phyloP scores from a whole-genome alignment of 2,888 invertebrate genomes.

The Dendrolimus houi region DNA sequence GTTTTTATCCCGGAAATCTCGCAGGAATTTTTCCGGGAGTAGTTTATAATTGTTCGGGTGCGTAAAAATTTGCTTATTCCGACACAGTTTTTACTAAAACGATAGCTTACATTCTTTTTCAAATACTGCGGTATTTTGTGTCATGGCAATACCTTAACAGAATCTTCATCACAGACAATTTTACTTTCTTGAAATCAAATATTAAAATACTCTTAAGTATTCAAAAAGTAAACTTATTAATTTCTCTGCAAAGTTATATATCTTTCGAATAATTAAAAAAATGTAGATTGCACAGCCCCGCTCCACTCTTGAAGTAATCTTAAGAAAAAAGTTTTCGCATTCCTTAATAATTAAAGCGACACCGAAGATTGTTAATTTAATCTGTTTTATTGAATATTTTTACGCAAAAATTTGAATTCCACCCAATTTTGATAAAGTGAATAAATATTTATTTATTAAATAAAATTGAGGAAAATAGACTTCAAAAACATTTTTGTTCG shows the following conservation, averaged over 20 bases:
- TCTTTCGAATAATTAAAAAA: neutral
- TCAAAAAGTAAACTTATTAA: neutral
- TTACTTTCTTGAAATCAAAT: neutral
- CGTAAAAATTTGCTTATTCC: no score
- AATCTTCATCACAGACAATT: neutral
- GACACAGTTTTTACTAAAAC: no score
- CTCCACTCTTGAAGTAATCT: neutral
- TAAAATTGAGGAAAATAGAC: no score
- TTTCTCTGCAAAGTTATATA: neutral
- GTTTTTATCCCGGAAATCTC: no score
- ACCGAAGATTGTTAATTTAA: neutral
- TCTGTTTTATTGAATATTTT: constrained; percentile 16
- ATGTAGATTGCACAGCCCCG: neutral
- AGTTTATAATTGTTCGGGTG: no score
- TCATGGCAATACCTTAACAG: no score
- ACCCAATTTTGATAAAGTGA: constrained; percentile 13
- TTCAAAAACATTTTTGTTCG: no score
- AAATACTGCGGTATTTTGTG: no score
- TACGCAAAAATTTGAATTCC: constrained; percentile 27
- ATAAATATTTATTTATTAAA: neutral
- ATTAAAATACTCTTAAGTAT: neutral
- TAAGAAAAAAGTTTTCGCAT: neutral
- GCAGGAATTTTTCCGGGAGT: no score
- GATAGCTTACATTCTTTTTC: no score
- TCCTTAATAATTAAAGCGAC: neutral